phyloP scores from a whole-genome alignment of 2,797 vertebrate species.

The Etheostoma perlongum region DNA sequence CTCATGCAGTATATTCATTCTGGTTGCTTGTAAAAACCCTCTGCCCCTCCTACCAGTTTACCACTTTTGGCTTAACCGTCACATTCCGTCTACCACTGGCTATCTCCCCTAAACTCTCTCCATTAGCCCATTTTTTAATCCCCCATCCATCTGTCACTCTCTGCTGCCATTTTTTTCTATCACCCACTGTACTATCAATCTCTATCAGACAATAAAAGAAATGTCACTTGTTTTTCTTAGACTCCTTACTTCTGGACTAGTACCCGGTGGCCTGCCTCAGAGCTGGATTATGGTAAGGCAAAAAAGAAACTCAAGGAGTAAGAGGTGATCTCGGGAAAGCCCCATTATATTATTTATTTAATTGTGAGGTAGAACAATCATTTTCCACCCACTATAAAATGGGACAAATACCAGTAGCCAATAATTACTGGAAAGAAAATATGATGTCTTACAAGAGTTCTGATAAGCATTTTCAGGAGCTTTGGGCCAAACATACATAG shows the following conservation, averaged over 20 bases:
- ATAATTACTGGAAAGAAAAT: background rate
- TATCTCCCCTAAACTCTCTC: conserved; percentile 21
- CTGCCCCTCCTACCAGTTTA: background rate
- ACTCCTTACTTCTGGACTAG: conserved; percentile 96
- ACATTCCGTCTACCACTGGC: conserved; percentile 10
- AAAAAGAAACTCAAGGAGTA: background rate
- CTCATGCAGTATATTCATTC: background rate
- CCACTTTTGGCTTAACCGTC: conserved; percentile 4
- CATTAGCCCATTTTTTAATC: conserved; percentile 56
- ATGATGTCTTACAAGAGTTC: background rate
- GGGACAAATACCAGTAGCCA: background rate
- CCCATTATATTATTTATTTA: background rate
- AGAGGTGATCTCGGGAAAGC: background rate
- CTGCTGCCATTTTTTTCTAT: conserved; percentile 27
- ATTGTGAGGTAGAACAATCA: background rate
- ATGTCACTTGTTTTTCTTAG: conserved; percentile 70
- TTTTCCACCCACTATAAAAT: conserved; percentile 2
- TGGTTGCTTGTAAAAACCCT: background rate
- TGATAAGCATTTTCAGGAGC: background rate
- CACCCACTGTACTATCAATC: conserved; percentile 4
- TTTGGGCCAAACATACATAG: background rate
- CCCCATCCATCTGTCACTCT: conserved; percentile 55
- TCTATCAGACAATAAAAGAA: conserved; percentile 20
- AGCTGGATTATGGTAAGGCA: conserved; percentile 93
- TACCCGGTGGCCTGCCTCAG: conserved; percentile 91